Evolutionary conservation across 2,888 invertebrate genomes (phyloP).

Genomic region (Anoplius nigerrimus): DNA sequence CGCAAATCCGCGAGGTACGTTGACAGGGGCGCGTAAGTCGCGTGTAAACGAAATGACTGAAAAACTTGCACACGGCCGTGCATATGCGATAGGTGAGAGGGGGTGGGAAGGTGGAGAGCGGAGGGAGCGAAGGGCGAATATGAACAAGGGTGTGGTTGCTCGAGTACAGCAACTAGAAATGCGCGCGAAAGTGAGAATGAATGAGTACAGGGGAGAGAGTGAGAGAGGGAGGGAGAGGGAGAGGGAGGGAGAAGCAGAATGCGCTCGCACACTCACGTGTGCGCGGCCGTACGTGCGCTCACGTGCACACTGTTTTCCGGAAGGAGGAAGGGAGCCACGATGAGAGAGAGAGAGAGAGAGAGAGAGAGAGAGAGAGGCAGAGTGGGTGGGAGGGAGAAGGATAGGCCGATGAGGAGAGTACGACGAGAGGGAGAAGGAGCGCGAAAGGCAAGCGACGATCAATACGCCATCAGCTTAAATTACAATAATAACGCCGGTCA

Average conservation of each 20-base stretch:
- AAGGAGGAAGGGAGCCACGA: constrained; percentile 11
- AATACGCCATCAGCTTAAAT: constrained; percentile 66
- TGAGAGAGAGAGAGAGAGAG: constrained; percentile 2
- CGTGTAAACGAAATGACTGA: constrained; percentile 37
- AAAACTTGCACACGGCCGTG: constrained; percentile 35
- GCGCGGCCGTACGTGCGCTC: constrained; percentile 5
- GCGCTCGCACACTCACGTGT: background rate
- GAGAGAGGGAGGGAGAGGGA: constrained; percentile 26
- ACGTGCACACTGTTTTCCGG: background rate
- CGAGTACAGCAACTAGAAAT: background rate
- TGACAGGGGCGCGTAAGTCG: constrained; percentile 44
- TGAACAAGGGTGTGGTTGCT: no score
- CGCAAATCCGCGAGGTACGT: constrained; percentile 7
- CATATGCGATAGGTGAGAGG: constrained; percentile 21
- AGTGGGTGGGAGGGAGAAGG: background rate
- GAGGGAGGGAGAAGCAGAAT: no score
- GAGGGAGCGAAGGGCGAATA: background rate
- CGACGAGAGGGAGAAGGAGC: constrained; percentile 25
- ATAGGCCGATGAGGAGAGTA: background rate
- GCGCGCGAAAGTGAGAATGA: constrained; percentile 1
- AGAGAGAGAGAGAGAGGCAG: background rate
- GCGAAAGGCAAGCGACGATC: constrained; percentile 56
- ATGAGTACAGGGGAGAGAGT: constrained; percentile 20
- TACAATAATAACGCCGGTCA: constrained; percentile 62
- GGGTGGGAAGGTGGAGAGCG: constrained; percentile 20